Base-by-base conservation (phyloP, 2,113 vertebrate species). In the Oceanites oceanicus region DNA sequence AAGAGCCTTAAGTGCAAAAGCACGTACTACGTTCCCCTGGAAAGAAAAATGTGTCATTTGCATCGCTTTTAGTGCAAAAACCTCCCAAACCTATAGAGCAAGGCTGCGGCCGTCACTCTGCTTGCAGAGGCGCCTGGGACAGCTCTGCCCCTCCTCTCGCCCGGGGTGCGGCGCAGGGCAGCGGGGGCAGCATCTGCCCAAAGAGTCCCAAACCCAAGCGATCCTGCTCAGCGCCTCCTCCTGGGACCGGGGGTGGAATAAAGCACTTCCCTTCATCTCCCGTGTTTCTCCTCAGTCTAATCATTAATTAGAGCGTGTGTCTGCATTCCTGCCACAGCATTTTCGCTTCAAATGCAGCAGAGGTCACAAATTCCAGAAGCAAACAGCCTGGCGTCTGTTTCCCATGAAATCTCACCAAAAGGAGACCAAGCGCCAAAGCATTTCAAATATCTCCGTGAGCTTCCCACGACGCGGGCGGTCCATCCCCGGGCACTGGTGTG, bases 1-100 rank as follows among this genome's bases (percentile, higher is more conserved):
- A 73, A 93, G 90, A 38, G 68, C 82, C 72, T 80, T 95, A 93
- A 96, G 96, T 94, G 95, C 92, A 96, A 81, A 96, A 88, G 55
- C 93, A 40, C 88, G 96, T 96, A 73, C 63, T 27, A 4, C 3
- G 1, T 67, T 77, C 55, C 82, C 1, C 32, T 34, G 38, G 66
- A 83, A 73, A 58, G 74, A 16, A 72, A 58, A 89, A 86, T 0
- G 20, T 85, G 83, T 55, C 85, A 45, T 76, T 68, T 1, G 7
- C 0, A 0, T 73, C 5, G 12, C 59, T 83, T 61, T 61, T 10
- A 32, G 58, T 29, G 66, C 59, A 27, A 22, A 85, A 58, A 2
- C 53, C 58, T 63, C 67, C 68, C 68, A 38, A 25, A 38, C 4
- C 15, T 5, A 0, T 1, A 2, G 15, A 53, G 52, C 9, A 7